These are phyloP conservation scores for Nymphalis polychloros DNA, from an alignment of 2,888 invertebrate genomes.

Conservation along the genomic window DNA sequence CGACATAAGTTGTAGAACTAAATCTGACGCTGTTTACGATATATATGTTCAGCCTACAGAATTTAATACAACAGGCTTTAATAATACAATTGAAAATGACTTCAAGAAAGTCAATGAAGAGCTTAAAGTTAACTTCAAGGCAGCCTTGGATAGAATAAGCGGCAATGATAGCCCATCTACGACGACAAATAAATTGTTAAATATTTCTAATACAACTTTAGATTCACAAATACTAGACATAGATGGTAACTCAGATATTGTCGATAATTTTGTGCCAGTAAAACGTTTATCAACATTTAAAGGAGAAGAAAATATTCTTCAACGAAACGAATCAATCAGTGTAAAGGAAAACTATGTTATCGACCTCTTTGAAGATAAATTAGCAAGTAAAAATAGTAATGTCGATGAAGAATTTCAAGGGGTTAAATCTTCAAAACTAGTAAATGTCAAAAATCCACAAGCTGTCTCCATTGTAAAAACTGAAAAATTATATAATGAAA, in stretches of 20 bases:
- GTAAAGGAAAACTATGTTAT: slow-evolving; percentile 12
- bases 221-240: neutral
- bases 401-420: neutral
- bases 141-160: slow-evolving; percentile 67
- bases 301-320: slow-evolving; percentile 18
- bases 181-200: slow-evolving; percentile 13
- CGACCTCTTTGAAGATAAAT: slow-evolving; percentile 19
- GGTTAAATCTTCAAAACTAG: neutral
- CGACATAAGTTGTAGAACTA: slow-evolving; percentile 46
- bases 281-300: slow-evolving; percentile 30
- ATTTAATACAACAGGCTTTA: slow-evolving; percentile 28
- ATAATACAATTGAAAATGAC: slow-evolving; percentile 58
- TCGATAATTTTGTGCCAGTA: slow-evolving; percentile 16
- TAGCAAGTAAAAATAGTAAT: neutral
- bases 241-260: slow-evolving; percentile 14
- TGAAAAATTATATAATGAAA: neutral
- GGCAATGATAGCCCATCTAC: slow-evolving; percentile 46
- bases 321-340: neutral
- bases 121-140: slow-evolving; percentile 64
- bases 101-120: slow-evolving; percentile 68
- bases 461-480: neutral
- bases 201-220: slow-evolving; percentile 19
- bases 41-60: slow-evolving; percentile 41
- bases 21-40: slow-evolving; percentile 2
- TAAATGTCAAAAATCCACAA: neutral